Conservation (phyloP, 2,888 invertebrate species). For the Beris morrisii region DNA sequence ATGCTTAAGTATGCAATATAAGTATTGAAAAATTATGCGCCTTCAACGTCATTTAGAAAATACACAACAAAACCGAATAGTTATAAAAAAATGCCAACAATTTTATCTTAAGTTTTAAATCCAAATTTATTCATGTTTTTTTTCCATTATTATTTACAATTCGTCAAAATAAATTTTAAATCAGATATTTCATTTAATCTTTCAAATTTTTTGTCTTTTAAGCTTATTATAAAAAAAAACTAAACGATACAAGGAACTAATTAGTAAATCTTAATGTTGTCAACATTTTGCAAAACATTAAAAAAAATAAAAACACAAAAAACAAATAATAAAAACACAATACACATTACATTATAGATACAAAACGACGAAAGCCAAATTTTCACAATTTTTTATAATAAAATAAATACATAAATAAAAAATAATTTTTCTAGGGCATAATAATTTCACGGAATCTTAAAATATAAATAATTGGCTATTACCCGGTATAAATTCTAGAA, state of each 20-base stretch:
- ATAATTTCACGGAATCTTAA: no score
- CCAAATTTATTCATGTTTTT: no score
- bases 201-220: slow-evolving; percentile 14
- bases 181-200: slow-evolving; percentile 8
- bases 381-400: slow-evolving; percentile 19
- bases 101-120: slow-evolving; percentile 27
- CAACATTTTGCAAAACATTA: slow-evolving; percentile 21
- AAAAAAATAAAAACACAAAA: slow-evolving; percentile 18
- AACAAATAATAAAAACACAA: neutral
- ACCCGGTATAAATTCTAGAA: neutral
- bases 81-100: slow-evolving; percentile 24
- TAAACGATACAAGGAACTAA: slow-evolving; percentile 1
- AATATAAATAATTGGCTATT: neutral
- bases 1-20: slow-evolving; percentile 18
- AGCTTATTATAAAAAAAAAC: slow-evolving; percentile 4
- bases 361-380: slow-evolving; percentile 15
- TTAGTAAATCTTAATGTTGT: neutral
- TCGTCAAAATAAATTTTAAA: no score
- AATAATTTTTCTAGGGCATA: neutral
- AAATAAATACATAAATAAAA: slow-evolving; percentile 7
- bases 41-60: slow-evolving; percentile 50
- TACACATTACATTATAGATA: neutral
- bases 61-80: slow-evolving; percentile 25
- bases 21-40: slow-evolving; percentile 44
- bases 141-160: no score